Percentiles rank a stretch among this genome's conserved stretches.
phyloP scores from a whole-genome alignment of 2,113 vertebrate species.

The Eidolon helvum region DNA sequence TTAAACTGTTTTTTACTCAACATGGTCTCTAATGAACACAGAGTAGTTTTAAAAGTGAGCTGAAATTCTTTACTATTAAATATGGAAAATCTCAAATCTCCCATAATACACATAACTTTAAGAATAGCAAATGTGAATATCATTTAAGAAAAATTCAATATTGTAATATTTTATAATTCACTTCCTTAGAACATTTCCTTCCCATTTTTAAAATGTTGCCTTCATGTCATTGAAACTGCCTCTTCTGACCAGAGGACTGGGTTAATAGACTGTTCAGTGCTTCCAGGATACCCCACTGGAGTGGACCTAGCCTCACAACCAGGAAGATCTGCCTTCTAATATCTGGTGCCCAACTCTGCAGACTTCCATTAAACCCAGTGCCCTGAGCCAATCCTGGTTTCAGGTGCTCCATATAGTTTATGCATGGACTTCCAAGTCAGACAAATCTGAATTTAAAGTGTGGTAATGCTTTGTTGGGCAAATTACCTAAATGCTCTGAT shows the following conservation, averaged over 20 bases:
- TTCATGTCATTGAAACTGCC: not conserved
- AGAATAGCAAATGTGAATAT: not conserved
- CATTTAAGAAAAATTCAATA: conserved; percentile 11
- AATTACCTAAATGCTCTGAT: not conserved
- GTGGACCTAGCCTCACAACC: not conserved
- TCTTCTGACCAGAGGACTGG: not conserved
- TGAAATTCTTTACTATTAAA: conserved; percentile 26
- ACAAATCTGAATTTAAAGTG: conserved; percentile 1
- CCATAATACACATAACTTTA: not conserved
- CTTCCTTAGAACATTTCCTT: not conserved
- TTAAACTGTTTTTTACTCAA: conserved; percentile 17
- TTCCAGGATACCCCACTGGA: not conserved
- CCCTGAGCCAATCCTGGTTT: not conserved
- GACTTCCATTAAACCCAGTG: not conserved
- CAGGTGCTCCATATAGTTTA: not conserved
- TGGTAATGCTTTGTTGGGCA: not conserved
- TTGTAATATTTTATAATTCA: not conserved
- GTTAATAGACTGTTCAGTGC: not conserved
- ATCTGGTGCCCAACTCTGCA: not conserved
- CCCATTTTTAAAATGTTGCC: not conserved
- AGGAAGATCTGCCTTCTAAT: not conserved
- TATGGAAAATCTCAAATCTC: not conserved
- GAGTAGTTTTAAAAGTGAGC: not conserved
- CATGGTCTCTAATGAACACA: not conserved
- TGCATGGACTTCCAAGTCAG: not conserved